Base-by-base conservation (phyloP, 2,797 vertebrate genomes). In the Triplophysa yarkandensis region DNA sequence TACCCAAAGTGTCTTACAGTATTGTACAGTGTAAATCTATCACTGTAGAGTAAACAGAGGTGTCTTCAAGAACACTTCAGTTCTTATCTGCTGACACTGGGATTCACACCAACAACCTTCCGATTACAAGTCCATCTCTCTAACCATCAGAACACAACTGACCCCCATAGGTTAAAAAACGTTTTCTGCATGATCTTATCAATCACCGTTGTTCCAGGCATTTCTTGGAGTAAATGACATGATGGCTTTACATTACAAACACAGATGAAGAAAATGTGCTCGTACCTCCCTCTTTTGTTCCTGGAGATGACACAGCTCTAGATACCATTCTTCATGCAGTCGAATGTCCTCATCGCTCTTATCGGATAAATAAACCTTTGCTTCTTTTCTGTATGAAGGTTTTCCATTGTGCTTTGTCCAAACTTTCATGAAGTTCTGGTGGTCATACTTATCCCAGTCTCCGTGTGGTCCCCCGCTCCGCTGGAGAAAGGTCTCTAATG, bases 391-490 rank as follows among this genome's bases (percentile, higher is more conserved):
- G 74, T 94, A 96, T 1, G 86, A 72, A 0, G 84, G 71, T 55
- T 86, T 92, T 65, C 95, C 95, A 68, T 85, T 86, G 80, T 95
- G 89, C 81, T 93, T 97, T 67, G 76, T 90, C 87, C 92, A 84
- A 50, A 91, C 75, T 86, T 90, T 95, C 7, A 98, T 81, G 85
- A 96, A 99, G 72, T 84, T 84, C 75, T 95, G 92, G 81, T 97
- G 96, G 84, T 98, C 96, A 52, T 85, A 93, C 63, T 94, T 91
- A 86, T 98, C 95, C 97, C 96, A 98, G 80, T 93, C 93, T 23
- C 96, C 96, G 69, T 90, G 85, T 21, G 73, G 48, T 4, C 95
- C 95, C 81, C 95, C 96, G 1, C 92, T 94, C 81, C 78, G 91
- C 84, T 94, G 93, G 60, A 97, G 87, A 80, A 96, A 98, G 52